Conservation (phyloP, 2,113 vertebrate species). For the Prinia subflava region DNA sequence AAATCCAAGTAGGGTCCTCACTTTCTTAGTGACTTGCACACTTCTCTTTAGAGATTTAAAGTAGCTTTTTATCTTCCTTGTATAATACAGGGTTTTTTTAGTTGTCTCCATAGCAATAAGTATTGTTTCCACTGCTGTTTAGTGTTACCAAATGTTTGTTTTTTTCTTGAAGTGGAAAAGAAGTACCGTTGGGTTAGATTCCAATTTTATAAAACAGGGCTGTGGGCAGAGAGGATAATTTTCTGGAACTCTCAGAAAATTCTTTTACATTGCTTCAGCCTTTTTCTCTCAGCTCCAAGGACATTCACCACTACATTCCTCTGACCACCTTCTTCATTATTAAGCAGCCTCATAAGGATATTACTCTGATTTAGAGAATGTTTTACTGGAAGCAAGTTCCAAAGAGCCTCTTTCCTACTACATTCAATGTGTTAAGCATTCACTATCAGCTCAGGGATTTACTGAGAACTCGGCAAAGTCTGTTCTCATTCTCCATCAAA, state of each 20-base stretch:
- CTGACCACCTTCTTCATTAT: constrained; percentile 64
- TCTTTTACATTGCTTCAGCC: constrained; percentile 30
- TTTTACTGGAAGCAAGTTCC: constrained; percentile 66
- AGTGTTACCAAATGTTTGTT: background rate
- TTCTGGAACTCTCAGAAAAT: background rate
- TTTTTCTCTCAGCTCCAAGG: constrained; percentile 5
- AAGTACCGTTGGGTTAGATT: background rate
- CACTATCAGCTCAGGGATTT: constrained; percentile 67
- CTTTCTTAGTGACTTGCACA: background rate
- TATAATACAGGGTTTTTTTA: background rate
- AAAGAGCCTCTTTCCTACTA: constrained; percentile 61
- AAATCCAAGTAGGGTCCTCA: background rate
- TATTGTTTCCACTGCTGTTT: background rate
- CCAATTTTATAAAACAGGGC: background rate
- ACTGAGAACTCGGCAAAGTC: constrained; percentile 43
- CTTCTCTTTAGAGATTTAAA: background rate
- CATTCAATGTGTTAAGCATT: constrained; percentile 55
- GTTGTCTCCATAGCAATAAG: background rate
- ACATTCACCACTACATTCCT: background rate
- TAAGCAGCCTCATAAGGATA: constrained; percentile 59
- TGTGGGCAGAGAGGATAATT: background rate
- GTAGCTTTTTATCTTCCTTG: background rate
- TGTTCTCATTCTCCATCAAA: constrained; percentile 65
- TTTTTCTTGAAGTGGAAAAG: background rate
- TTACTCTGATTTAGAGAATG: constrained; percentile 64